Conservation (phyloP, 2,797 vertebrate species). For the Crenuchus spilurus region DNA sequence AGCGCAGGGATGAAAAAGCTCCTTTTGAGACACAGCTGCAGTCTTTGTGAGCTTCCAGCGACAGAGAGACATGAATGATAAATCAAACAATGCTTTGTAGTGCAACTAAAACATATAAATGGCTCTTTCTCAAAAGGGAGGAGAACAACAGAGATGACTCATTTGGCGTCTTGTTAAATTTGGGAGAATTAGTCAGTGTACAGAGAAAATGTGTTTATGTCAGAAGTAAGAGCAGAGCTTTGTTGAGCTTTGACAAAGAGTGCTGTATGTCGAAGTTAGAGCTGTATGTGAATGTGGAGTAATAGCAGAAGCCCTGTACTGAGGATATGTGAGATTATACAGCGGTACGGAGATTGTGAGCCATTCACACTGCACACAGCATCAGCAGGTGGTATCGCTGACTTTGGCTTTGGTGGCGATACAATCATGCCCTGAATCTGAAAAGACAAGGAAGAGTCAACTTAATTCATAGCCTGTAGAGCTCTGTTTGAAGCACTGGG, state of each 20-base stretch:
- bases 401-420: slow-evolving; percentile 77
- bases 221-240: neutral
- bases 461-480: too few relatives aligned
- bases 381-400: slow-evolving; percentile 57
- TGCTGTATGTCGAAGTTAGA: slow-evolving; percentile 10
- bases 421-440: slow-evolving; percentile 85
- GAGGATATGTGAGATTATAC: neutral
- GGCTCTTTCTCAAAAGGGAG: slow-evolving; percentile 5
- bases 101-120: neutral
- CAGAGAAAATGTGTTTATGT: neutral
- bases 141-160: neutral
- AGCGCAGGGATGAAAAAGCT: neutral
- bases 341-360: slow-evolving; percentile 15
- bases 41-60: slow-evolving; percentile 5
- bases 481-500: too few relatives aligned
- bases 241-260: slow-evolving; percentile 10
- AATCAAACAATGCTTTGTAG: slow-evolving; percentile 18
- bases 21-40: neutral
- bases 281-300: slow-evolving; percentile 1
- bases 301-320: slow-evolving; percentile 18
- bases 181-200: neutral
- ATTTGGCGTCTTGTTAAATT: neutral
- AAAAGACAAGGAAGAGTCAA: slow-evolving; percentile 40
- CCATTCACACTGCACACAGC: slow-evolving; percentile 32
- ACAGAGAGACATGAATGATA: neutral